Evolutionary conservation across 2,888 invertebrate species (phyloP), one percentile per base, ranked within the genome.

Genomic region (Sminthurides aquaticus): DNA sequence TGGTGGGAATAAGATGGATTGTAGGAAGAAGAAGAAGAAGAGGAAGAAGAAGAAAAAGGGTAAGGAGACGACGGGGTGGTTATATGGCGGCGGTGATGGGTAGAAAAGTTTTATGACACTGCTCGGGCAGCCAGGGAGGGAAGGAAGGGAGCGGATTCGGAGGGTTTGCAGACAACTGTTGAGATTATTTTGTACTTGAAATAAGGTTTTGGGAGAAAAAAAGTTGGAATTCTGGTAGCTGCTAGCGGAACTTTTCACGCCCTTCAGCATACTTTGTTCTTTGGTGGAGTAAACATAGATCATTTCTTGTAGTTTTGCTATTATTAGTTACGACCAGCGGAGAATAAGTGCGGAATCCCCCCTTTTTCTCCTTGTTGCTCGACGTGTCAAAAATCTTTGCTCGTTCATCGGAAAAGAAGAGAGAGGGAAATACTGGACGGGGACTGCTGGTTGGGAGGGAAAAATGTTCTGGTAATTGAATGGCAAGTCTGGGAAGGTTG

Each of bases 301-400:
- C 72, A 72, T 72, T 72, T 72, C 69, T 69, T 58, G 55, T 48
- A 65, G 62, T 61, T 67, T 67, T 65, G 71, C 72, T 72, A 72
- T 72, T 72, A 70, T 72, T 72, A 72, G 72, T 69, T 49, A 60
- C 49, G 22, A 65, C 65, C 68, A 68, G 61, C 67, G 56, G 54
- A 61, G 58, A 60, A 66, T 61, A 59, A 60, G 25, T 59, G 22
- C 62, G 49, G 8, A 34, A 60, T 64, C 29, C 52, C 49, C 61
- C 62, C 26, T 59, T 52, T 60, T 61, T 56, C 57, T 64, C 43
- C 43, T 34, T 34, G 43, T n/a, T n/a, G n/a, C n/a, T n/a, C n/a
- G 43, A 34, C 43, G 43, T 34, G 43, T 34, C 43, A 34, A 34
- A n/a, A 34, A 34, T 34, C 43, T n/a, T n/a, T n/a, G n/a, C n/a